phyloP scores from a whole-genome alignment of 1,140 invertebrate genomes.

The Gryon sp. region DNA sequence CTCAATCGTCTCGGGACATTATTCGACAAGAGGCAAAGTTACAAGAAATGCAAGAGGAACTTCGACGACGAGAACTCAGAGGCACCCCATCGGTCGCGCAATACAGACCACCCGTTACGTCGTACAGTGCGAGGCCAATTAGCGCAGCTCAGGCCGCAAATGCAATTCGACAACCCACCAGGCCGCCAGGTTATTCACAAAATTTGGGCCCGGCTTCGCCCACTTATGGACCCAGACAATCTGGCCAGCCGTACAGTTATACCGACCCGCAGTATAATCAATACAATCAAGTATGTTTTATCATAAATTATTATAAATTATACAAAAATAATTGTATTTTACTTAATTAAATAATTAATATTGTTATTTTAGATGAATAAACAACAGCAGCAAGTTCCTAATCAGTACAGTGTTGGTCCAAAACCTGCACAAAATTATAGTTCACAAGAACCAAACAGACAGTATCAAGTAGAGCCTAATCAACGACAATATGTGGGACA shows the following conservation, averaged over 20 bases:
- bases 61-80: conserved; percentile 85
- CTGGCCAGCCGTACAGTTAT: conserved; percentile 67
- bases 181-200: conserved; percentile 71
- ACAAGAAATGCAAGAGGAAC: conserved; percentile 90
- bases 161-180: conserved; percentile 60
- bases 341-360: neutral
- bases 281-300: conserved; percentile 51
- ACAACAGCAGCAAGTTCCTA: conserved; percentile 60
- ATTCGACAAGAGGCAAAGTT: conserved; percentile 88
- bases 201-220: conserved; percentile 71
- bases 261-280: conserved; percentile 69
- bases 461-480: conserved; percentile 66
- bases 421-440: conserved; percentile 55
- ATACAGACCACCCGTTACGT: conserved; percentile 69
- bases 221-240: conserved; percentile 66
- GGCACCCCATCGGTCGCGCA: conserved; percentile 73
- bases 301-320: too few species aligned
- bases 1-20: conserved; percentile 81
- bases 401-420: conserved; percentile 64
- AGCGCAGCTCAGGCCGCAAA: conserved; percentile 69
- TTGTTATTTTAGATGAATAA: conserved; percentile 51
- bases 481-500: conserved; percentile 59
- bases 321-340: neutral
- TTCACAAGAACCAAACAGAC: conserved; percentile 63
- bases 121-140: conserved; percentile 71